These are phyloP conservation scores for Aphyosemion australe DNA, from an alignment of 2,113 vertebrate species.

Conservation along the genomic window DNA sequence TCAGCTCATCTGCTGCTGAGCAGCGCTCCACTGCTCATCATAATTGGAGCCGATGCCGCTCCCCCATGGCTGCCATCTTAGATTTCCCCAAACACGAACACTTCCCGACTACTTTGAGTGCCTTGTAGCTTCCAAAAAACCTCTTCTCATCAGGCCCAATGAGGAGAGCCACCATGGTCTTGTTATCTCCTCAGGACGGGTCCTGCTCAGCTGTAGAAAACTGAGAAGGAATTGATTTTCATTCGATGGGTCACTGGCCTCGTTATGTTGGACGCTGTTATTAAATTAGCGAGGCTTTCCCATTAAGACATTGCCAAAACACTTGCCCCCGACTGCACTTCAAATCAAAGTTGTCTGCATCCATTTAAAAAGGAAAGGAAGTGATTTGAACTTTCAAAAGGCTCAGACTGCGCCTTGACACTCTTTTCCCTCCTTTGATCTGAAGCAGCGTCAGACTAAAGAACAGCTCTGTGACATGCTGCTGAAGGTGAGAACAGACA, in stretches of 20 bases:
- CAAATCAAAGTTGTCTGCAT: constrained; percentile 44
- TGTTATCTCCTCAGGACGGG: not conserved
- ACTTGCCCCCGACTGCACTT: not conserved
- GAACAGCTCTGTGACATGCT: constrained; percentile 41
- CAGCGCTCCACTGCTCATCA: constrained; percentile 73
- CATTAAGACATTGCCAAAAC: constrained; percentile 1
- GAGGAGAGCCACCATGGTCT: not conserved
- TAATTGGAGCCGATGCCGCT: constrained; percentile 78
- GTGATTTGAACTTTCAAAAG: constrained; percentile 60
- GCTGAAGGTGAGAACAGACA: constrained; percentile 41
- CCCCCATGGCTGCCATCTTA: constrained; percentile 67
- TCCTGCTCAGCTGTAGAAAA: not conserved
- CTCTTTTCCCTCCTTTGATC: constrained; percentile 57
- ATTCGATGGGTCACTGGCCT: not conserved
- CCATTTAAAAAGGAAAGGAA: constrained; percentile 9
- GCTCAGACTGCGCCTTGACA: constrained; percentile 42
- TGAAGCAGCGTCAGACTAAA: constrained; percentile 46
- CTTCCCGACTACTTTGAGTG: not conserved
- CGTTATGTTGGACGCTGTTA: constrained; percentile 10
- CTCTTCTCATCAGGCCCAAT: constrained; percentile 21
- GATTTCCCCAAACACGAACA: constrained; percentile 1
- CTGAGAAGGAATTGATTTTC: constrained; percentile 4
- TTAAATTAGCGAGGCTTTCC: constrained; percentile 14
- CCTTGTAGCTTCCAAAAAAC: constrained; percentile 51
- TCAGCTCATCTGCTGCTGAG: constrained; percentile 72